Evolutionary conservation across 2,797 vertebrate species (phyloP).

Genomic region (Macrochelys suwanniensis): DNA sequence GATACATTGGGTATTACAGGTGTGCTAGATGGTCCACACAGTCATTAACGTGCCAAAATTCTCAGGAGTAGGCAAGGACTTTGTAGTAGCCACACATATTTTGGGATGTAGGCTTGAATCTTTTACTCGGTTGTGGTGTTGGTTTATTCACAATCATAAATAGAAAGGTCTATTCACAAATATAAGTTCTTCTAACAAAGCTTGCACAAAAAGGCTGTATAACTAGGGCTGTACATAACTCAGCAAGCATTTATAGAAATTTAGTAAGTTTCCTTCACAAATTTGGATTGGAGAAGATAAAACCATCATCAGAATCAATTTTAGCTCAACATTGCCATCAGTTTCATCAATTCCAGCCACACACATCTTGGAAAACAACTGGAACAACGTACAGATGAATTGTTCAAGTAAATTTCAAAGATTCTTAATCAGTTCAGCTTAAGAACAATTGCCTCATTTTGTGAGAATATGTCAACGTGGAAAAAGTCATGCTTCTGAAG

Average conservation of each 20-base stretch:
- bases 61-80: not conserved
- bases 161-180: not conserved
- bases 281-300: not conserved
- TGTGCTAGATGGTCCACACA: fast-evolving
- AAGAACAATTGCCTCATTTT: not conserved
- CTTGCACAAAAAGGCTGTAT: not conserved
- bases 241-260: not conserved
- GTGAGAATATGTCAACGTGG: not conserved
- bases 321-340: not conserved
- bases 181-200: not conserved
- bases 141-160: not conserved
- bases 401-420: not conserved
- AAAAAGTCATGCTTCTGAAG: not conserved
- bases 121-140: fast-evolving
- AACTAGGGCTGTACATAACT: not conserved
- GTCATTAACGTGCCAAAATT: not conserved
- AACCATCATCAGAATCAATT: not conserved
- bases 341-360: not conserved
- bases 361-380: not conserved
- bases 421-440: not conserved
- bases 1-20: fast-evolving
- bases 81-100: not conserved
- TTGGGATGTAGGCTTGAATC: not conserved
- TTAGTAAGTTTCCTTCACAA: not conserved
- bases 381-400: not conserved